Base-by-base conservation (phyloP, 2,888 invertebrate species). In the Rhingia campestris region DNA sequence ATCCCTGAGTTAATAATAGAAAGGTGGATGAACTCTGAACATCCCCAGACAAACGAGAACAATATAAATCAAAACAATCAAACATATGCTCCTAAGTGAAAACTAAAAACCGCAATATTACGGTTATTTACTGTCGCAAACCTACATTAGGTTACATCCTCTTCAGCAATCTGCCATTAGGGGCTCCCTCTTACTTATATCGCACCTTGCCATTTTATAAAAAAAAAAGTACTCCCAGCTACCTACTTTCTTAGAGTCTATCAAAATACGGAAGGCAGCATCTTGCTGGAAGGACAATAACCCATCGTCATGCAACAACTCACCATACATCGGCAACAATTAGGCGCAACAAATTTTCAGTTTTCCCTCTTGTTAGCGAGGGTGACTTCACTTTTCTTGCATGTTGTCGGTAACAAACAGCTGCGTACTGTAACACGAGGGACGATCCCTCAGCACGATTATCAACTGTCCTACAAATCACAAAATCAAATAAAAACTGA, bases 21-120 rank as follows among this genome's bases (percentile, higher is more conserved):
- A 45, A 61, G 75, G 69, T 75, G 30, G 22, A 53, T 47, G 75
- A 75, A 64, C 81, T 59, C 45, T 53, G 4, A 49, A 37, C 2
- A 14, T 6, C 14, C 6, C 14, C 22, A 3, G 7, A 53, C 4
- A 56, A 53, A 6, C 0, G 10, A 53, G 33, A 33, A 39, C n/a
- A 22, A 66, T 58, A 35, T 49, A 14, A 70, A 37, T 6, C n/a
- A 4, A 32, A 22, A 53, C 54, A 73, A 72, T 53, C 37, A 47
- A 43, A 75, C 84, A 84, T 80, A 84, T 84, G 84, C 66, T 80
- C 74, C 2, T 79, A 79, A 80, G 58, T 79, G 70, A 75, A 74
- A 84, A 79, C 56, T 58, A 75, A 56, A 70, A 84, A 84, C 84
- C 84, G 70, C 84, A 84, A 84, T 84, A 80, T 84, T 84, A 80